Percentiles rank a stretch among this genome's conserved stretches.
Conservation (phyloP, 2,797 vertebrate species). For the Falco rusticolus region DNA sequence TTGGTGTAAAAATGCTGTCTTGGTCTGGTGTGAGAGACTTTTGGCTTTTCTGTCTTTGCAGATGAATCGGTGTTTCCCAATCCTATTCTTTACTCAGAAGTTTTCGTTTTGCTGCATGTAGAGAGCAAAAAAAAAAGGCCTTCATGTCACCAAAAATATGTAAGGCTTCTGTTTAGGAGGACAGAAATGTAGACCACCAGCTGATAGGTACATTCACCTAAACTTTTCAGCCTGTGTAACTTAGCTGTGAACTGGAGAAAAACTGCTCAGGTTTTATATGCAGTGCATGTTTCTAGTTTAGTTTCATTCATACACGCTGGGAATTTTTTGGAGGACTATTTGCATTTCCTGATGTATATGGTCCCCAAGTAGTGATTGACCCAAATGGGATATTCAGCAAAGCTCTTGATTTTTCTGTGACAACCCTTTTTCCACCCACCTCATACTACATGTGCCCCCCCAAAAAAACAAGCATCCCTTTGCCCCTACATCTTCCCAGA, state of each 20-base stretch:
- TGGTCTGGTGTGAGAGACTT: neutral
- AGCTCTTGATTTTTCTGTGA: neutral
- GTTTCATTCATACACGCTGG: neutral
- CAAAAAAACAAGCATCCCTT: neutral
- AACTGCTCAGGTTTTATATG: neutral
- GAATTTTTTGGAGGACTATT: neutral
- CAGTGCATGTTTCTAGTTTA: neutral
- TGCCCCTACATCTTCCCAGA: neutral
- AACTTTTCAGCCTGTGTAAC: neutral
- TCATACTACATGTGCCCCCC: fast-evolving
- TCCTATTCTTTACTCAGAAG: neutral
- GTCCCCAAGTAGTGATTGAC: neutral
- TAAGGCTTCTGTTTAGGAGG: neutral
- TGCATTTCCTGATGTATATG: neutral
- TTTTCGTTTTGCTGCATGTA: neutral
- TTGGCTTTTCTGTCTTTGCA: neutral
- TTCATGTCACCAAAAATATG: neutral
- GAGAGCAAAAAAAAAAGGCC: neutral
- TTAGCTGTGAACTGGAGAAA: neutral
- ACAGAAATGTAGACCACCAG: neutral
- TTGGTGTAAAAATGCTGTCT: neutral
- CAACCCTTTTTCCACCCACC: neutral
- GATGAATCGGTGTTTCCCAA: neutral
- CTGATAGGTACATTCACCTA: neutral
- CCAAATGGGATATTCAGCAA: neutral